Percentiles rank a stretch among this genome's conserved stretches.
Conservation (phyloP, 2,113 vertebrate species). For the Aptenodytes patagonicus region DNA sequence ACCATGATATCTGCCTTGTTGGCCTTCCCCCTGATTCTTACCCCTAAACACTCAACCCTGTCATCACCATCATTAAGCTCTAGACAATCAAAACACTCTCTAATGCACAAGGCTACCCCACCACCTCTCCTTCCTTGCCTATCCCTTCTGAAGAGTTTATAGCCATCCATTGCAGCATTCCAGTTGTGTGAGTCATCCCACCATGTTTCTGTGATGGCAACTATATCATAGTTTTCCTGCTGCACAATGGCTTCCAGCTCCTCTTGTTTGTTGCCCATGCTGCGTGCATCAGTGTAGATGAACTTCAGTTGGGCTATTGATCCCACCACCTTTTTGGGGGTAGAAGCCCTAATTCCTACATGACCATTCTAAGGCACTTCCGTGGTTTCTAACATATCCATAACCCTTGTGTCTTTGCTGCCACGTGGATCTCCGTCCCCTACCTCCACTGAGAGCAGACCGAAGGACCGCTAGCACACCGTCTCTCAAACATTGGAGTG, state of each 20-base stretch:
- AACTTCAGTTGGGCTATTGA: too few species aligned
- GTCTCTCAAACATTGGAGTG: too few species aligned
- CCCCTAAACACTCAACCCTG: background rate
- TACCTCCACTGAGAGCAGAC: background rate
- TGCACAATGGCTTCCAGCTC: background rate
- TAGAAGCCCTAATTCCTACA: background rate
- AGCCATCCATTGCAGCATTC: background rate
- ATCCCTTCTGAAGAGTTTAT: background rate
- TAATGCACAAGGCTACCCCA: background rate
- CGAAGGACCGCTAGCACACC: fast-evolving
- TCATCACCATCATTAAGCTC: background rate
- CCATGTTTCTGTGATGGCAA: background rate
- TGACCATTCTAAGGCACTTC: fast-evolving
- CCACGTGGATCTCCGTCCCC: too few species aligned
- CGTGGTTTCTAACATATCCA: background rate
- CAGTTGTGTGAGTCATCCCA: background rate
- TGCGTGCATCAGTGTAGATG: background rate
- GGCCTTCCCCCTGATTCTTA: background rate
- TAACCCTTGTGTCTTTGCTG: background rate
- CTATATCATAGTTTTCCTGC: background rate
- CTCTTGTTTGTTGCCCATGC: background rate
- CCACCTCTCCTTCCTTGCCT: background rate
- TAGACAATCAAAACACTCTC: background rate
- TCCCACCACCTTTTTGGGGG: background rate
- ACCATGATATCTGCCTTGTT: too few species aligned